phyloP scores from a whole-genome alignment of 2,797 vertebrate species.

The Hyperoplus immaculatus region DNA sequence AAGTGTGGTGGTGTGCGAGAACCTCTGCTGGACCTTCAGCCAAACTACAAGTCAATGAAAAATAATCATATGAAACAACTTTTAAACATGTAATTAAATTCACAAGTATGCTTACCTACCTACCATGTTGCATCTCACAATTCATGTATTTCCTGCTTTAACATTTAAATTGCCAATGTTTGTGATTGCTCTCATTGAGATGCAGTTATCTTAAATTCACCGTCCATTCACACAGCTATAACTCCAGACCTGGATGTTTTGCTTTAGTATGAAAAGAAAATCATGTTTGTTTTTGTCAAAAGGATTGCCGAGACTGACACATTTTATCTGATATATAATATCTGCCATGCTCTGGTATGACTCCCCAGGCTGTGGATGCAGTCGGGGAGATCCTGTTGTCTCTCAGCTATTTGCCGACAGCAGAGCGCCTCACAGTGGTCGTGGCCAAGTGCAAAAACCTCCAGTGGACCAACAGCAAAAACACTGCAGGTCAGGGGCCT shows the following conservation, averaged over 20 bases:
- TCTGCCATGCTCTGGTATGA: conserved; percentile 16
- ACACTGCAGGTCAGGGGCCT: conserved; percentile 89
- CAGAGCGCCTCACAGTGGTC: conserved; percentile 96
- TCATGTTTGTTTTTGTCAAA: neutral
- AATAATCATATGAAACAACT: no score
- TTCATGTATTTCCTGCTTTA: neutral
- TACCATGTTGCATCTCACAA: neutral
- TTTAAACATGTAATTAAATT: neutral
- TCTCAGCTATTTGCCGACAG: conserved; percentile 97
- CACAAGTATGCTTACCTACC: neutral
- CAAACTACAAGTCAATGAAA: conserved; percentile 33
- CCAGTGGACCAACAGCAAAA: conserved; percentile 92
- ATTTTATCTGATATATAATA: neutral
- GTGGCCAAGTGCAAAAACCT: conserved; percentile 98
- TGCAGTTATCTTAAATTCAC: neutral
- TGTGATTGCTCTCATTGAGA: neutral
- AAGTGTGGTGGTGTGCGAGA: conserved; percentile 13
- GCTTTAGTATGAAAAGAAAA: neutral
- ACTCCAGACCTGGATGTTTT: neutral
- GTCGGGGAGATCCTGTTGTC: conserved; percentile 97
- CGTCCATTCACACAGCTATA: no score
- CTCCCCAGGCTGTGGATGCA: conserved; percentile 88
- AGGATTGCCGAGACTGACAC: neutral
- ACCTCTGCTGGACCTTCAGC: conserved; percentile 50
- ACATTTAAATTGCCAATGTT: neutral